These are phyloP conservation scores for Athalia rosae DNA, from an alignment of 2,888 invertebrate species.

Conservation along the genomic window DNA sequence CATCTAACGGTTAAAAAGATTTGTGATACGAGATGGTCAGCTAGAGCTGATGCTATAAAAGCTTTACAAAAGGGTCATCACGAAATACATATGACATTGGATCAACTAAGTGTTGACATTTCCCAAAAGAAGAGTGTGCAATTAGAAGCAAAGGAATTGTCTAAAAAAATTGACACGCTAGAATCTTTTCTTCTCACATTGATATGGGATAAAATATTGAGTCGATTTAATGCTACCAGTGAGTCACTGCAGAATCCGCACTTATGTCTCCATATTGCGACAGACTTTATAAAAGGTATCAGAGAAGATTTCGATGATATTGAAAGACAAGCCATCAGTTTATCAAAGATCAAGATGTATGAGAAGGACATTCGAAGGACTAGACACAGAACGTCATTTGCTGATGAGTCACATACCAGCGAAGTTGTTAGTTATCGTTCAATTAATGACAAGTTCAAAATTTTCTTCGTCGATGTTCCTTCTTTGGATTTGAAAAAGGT, in stretches of 20 bases:
- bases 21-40: constrained; percentile 49
- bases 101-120: not conserved
- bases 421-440: not conserved
- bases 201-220: not conserved
- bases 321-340: not conserved
- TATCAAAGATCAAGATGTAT: not conserved
- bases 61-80: constrained; percentile 22
- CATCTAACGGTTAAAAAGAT: constrained; percentile 40
- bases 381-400: not conserved
- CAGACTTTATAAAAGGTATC: not conserved
- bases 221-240: not conserved
- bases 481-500: not conserved
- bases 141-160: constrained; percentile 29
- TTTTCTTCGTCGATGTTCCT: not conserved
- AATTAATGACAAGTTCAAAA: not conserved
- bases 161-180: constrained; percentile 33
- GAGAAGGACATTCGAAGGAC: not conserved
- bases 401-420: not conserved
- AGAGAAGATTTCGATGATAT: not conserved
- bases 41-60: constrained; percentile 50
- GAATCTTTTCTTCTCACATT: constrained; percentile 11
- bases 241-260: not conserved
- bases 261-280: not conserved
- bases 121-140: constrained; percentile 11
- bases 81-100: not conserved